phyloP scores from a whole-genome alignment of 2,888 invertebrate genomes.

The Chesias legatella region DNA sequence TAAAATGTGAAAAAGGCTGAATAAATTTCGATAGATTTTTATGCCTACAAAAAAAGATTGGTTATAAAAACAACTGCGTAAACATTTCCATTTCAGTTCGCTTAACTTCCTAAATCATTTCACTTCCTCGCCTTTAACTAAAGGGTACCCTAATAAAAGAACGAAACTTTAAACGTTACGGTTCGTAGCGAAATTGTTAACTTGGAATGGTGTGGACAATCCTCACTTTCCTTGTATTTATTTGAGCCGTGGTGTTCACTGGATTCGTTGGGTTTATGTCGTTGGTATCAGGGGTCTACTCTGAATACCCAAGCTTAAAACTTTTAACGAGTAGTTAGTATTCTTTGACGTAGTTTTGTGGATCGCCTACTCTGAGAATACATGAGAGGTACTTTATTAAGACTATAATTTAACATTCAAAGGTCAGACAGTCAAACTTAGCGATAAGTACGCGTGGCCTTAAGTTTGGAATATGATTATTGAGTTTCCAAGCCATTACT shows the following conservation, averaged over 20 bases:
- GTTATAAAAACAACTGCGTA: conserved; percentile 15
- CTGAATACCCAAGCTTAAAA: no score
- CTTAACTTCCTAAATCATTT: conserved; percentile 5
- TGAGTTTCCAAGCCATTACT: no score
- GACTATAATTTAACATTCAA: conserved; percentile 8
- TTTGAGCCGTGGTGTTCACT: conserved; percentile 19
- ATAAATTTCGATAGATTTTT: not conserved
- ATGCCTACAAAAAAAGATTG: conserved; percentile 6
- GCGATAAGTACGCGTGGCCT: no score
- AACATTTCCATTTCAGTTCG: conserved; percentile 10
- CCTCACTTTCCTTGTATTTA: conserved; percentile 25
- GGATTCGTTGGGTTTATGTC: no score
- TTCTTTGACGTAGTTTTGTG: no score
- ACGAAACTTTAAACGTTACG: conserved; percentile 2
- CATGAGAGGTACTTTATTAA: no score
- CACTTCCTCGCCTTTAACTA: not conserved
- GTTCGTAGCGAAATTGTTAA: conserved; percentile 1
- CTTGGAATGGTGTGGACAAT: conserved; percentile 15
- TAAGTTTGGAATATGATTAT: no score
- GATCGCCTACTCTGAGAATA: no score
- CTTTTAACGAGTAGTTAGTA: no score
- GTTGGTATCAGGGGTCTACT: no score
- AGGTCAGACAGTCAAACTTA: no score
- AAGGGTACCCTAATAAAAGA: conserved; percentile 2
- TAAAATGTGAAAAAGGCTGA: not conserved